Conservation (phyloP, 1,140 invertebrate genomes). For the Ostrea edulis region DNA sequence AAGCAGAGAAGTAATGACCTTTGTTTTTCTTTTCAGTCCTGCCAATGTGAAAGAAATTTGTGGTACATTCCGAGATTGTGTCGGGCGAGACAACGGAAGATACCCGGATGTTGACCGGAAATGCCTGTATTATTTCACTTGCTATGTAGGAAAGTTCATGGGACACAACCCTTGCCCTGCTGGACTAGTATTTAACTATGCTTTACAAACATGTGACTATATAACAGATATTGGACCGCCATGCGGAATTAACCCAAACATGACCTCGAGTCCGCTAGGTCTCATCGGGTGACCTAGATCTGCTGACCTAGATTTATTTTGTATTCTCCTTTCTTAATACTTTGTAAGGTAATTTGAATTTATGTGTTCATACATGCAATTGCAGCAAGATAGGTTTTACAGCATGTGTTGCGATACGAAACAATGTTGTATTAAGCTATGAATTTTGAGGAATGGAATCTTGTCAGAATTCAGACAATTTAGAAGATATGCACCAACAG, state of each 20-base stretch:
- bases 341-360: no score
- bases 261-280: background rate
- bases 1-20: no score
- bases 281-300: background rate
- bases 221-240: background rate
- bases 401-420: no score
- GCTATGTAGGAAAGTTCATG: constrained; percentile 46
- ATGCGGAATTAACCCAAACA: constrained; percentile 24
- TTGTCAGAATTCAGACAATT: no score
- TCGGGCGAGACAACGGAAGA: background rate
- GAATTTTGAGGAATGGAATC: no score
- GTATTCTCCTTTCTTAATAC: no score
- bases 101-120: constrained; percentile 48
- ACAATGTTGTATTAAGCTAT: no score
- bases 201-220: constrained; percentile 15
- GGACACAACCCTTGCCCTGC: constrained; percentile 52
- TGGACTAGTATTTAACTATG: constrained; percentile 40
- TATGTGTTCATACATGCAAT: no score
- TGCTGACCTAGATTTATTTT: background rate
- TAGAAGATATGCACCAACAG: no score
- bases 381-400: no score
- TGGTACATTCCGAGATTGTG: constrained; percentile 45
- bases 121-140: constrained; percentile 48
- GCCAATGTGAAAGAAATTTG: constrained; percentile 41
- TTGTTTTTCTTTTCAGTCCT: constrained; percentile 4